Percentiles rank a stretch among this genome's conserved stretches.
These are phyloP conservation scores for Hassar affinis DNA, from an alignment of 2,113 vertebrate genomes.

Conservation along the genomic window DNA sequence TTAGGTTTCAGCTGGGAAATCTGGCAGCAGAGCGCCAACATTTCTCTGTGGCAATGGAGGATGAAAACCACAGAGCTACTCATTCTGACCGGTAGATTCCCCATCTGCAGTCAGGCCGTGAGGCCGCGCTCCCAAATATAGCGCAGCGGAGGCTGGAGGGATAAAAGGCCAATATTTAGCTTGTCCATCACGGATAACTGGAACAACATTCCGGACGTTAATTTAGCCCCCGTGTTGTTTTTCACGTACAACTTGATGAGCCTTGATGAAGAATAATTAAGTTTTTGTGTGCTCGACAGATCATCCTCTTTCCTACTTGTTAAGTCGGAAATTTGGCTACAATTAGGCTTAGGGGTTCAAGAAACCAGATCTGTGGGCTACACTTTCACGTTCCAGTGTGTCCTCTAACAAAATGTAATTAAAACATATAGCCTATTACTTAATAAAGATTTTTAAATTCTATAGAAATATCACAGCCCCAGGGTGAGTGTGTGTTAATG, in stretches of 20 bases:
- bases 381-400: not conserved
- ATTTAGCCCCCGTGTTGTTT: conserved; percentile 12
- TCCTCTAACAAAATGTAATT: not conserved
- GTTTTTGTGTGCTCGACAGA: not conserved
- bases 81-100: conserved; percentile 53
- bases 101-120: conserved; percentile 48
- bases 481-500: not conserved
- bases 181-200: conserved; percentile 20
- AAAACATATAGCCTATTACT: not conserved
- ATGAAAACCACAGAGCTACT: conserved; percentile 60
- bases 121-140: conserved; percentile 37
- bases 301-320: not conserved
- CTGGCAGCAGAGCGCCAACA: conserved; percentile 39
- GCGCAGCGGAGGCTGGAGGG: conserved; percentile 3
- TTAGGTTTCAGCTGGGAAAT: conserved; percentile 52
- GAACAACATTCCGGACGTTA: conserved; percentile 30
- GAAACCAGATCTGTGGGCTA: not conserved
- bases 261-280: not conserved
- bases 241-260: conserved; percentile 25
- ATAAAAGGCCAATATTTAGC: conserved; percentile 28
- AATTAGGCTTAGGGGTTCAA: not conserved
- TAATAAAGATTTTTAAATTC: not conserved
- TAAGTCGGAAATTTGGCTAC: not conserved
- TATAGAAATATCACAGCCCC: not conserved
- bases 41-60: conserved; percentile 58